Evolutionary conservation across 2,888 invertebrate species (phyloP).

Genomic region (Tiphia femorata): DNA sequence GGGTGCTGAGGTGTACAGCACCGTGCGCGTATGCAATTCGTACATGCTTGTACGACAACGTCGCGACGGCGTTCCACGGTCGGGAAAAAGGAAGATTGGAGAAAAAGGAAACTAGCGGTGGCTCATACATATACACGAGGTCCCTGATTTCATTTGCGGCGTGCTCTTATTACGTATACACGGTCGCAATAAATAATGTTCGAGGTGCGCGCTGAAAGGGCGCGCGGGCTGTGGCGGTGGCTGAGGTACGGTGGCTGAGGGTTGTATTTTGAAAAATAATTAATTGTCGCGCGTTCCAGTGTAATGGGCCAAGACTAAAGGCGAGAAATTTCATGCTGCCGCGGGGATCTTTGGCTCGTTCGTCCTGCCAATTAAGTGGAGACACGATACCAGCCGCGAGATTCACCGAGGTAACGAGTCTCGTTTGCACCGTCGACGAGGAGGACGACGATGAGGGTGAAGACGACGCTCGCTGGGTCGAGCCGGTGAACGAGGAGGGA

Average conservation of each 20-base stretch:
- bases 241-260: too few species aligned
- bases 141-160: too few species aligned
- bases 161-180: not conserved
- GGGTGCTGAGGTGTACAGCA: too few species aligned
- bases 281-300: slow-evolving; percentile 28
- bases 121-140: too few species aligned
- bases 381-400: slow-evolving; percentile 32
- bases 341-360: slow-evolving; percentile 34
- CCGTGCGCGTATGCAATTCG: too few species aligned
- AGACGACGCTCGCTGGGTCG: not conserved
- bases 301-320: slow-evolving; percentile 36
- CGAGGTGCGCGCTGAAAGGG: not conserved
- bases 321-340: slow-evolving; percentile 46
- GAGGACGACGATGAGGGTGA: slow-evolving; percentile 19
- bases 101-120: too few species aligned
- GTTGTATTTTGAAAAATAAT: slow-evolving; percentile 28
- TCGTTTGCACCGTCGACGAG: slow-evolving; percentile 35
- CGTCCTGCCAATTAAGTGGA: slow-evolving; percentile 55
- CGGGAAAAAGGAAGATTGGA: too few species aligned
- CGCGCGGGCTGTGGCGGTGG: not conserved
- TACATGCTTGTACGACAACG: too few species aligned
- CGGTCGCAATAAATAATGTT: slow-evolving; percentile 23
- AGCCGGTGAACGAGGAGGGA: too few species aligned
- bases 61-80: too few species aligned
- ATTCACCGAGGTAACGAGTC: slow-evolving; percentile 40